phyloP scores from a whole-genome alignment of 1,140 invertebrate species.

The Diprion similis region DNA sequence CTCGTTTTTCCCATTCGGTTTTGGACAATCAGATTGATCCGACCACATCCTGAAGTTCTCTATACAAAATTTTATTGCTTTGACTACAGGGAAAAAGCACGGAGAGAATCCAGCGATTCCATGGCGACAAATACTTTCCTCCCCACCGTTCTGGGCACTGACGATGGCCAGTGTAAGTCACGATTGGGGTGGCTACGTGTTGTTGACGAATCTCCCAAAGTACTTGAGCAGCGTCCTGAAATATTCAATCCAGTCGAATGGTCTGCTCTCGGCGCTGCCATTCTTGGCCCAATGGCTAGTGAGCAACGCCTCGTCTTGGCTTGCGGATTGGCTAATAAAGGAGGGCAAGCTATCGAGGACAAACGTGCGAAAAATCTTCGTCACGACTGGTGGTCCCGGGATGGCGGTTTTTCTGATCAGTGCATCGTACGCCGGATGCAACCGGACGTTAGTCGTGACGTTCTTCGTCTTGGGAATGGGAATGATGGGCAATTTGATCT shows the following conservation, averaged over 20 bases:
- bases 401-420: slow-evolving; percentile 78
- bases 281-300: slow-evolving; percentile 76
- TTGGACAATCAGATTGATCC: too few relatives aligned
- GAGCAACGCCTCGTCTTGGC: slow-evolving; percentile 67
- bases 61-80: too few relatives aligned
- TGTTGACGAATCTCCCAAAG: slow-evolving; percentile 87
- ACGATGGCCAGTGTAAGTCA: slow-evolving; percentile 76
- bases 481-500: slow-evolving; percentile 75
- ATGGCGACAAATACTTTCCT: slow-evolving; percentile 75
- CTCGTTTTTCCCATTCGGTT: too few relatives aligned
- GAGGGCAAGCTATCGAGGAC: slow-evolving; percentile 63
- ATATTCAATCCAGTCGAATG: slow-evolving; percentile 77
- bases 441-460: slow-evolving; percentile 66
- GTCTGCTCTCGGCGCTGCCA: slow-evolving; percentile 70
- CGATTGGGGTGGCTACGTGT: slow-evolving; percentile 91
- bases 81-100: slow-evolving; percentile 10
- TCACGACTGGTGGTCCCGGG: slow-evolving; percentile 71
- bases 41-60: too few relatives aligned
- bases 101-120: slow-evolving; percentile 54
- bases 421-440: slow-evolving; percentile 80
- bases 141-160: slow-evolving; percentile 73
- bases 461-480: slow-evolving; percentile 75
- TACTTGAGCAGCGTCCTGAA: slow-evolving; percentile 86
- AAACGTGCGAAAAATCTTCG: slow-evolving; percentile 73
- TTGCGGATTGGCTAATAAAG: slow-evolving; percentile 71